phyloP scores from a whole-genome alignment of 2,113 vertebrate genomes.

The crab-eating macaque (Macaca fascicularis) region T2T-MFA8v1.1 NC_088389.1:87185001-87185500 shows the following conservation, averaged over 20 bases:
- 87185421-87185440: background rate
- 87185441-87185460: background rate
- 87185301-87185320: background rate
- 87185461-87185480: background rate
- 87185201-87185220: background rate
- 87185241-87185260: background rate
- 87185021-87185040: background rate
- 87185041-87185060: background rate
- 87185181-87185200: background rate
- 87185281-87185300: background rate
- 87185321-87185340: background rate
- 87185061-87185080: background rate
- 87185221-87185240: background rate
- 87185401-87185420: background rate
- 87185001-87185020: background rate
- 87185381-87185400: background rate
- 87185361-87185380: background rate
- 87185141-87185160: background rate
- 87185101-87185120: background rate
- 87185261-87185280: background rate
- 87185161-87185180: background rate
- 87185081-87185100: background rate
- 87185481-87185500: background rate
- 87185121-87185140: background rate
- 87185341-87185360: background rate